Evolutionary conservation across 2,888 invertebrate species (phyloP).

Genomic region (Magallana nippona): DNA sequence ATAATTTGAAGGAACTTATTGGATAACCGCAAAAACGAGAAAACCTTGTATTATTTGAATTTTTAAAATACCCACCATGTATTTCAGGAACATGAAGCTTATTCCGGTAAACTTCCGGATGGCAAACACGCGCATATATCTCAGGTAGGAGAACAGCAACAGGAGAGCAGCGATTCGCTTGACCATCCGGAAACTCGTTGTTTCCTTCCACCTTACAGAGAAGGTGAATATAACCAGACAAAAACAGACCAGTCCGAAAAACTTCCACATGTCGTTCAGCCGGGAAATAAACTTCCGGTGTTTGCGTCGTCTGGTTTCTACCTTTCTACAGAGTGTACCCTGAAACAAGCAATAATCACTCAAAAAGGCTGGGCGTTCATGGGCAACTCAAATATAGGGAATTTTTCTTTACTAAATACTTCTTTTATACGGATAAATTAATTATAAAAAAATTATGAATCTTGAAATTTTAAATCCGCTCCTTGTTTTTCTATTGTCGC

Average conservation of each 20-base stretch:
- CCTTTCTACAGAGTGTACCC: too few species aligned
- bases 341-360: too few species aligned
- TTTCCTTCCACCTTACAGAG: background rate
- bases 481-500: too few species aligned
- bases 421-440: too few species aligned
- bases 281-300: background rate
- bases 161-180: background rate
- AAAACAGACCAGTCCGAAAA: background rate
- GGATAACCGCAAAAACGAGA: too few species aligned
- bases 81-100: background rate
- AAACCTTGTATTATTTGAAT: too few species aligned
- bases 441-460: too few species aligned
- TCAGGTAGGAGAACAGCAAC: background rate
- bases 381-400: too few species aligned
- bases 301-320: background rate
- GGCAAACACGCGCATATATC: background rate
- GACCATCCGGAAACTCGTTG: background rate
- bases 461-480: too few species aligned
- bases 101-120: background rate
- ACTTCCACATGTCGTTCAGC: conserved; percentile 1
- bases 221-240: background rate
- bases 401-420: too few species aligned
- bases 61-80: background rate
- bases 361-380: too few species aligned
- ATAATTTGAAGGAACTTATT: too few species aligned